Evolutionary conservation across 1,140 invertebrate genomes (phyloP), one percentile per base, ranked within the genome.

Genomic region (Nasonia longicornis): DNA sequence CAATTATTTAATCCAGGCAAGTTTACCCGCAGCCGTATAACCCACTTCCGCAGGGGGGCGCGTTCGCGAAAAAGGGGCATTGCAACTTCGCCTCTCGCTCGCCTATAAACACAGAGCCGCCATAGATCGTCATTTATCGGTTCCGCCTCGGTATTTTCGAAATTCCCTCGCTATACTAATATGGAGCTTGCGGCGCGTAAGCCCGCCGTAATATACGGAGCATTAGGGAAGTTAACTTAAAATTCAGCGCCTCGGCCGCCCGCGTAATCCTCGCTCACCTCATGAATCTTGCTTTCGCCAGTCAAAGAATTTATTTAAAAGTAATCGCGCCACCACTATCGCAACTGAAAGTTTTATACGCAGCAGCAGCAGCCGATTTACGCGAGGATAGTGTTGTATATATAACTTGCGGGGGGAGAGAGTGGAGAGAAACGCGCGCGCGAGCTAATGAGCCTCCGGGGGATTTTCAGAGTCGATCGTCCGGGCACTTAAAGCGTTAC

Each of bases 301-400:
- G 48, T 79, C 71, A 58, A 74, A 80, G 58, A 67, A 80, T 80
- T 80, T 80, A 80, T 80, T 74, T 80, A 74, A 80, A 80, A 74
- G 71, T 80, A 80, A 74, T 16, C 29, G 10, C 58, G 38, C 78
- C 10, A 11, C 35, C 31, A 26, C 35, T 45, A 38, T 20, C 16
- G 48, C 48, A 72, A 63, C 69, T 79, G 69, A 79, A 79, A 79
- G 69, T 79, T 79, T 79, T 72, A 79, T 48, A 29, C 35, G 67
- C 4, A 35, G 11, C 7, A 26, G 52, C 26, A 72, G 29, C n/a
- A 35, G 31, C 31, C 29, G 35, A 79, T 79, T 79, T 79, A 79
- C 7, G 52, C n/a, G 16, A 4, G 31, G 31, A 20, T 20, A 35
- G 16, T 78, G 58, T 69, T 26, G 22, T 29, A 35, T 67, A n/a